These are phyloP conservation scores for Petrolisthes cinctipes DNA, from an alignment of 2,888 invertebrate species.

Conservation along the genomic window DNA sequence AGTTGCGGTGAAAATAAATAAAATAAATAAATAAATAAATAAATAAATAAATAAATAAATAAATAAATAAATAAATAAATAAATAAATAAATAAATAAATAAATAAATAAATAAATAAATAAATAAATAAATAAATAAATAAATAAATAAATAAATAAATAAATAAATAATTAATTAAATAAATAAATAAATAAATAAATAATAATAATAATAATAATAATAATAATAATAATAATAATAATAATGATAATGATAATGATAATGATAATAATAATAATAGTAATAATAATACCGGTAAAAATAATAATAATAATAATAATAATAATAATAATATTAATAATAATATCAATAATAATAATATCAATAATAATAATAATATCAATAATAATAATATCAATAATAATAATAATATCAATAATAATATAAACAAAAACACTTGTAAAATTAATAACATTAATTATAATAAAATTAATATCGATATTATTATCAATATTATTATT, in stretches of 20 bases:
- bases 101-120: not conserved
- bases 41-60: not conserved
- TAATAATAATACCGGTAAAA: not conserved
- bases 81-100: no score
- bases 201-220: not conserved
- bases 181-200: not conserved
- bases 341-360: no score
- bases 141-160: not conserved
- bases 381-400: not conserved
- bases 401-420: not conserved
- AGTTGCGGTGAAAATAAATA: not conserved
- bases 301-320: not conserved
- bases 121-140: not conserved
- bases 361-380: no score
- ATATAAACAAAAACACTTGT: no score
- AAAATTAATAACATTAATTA: no score
- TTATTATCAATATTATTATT: not conserved
- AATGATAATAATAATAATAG: not conserved
- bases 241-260: not conserved
- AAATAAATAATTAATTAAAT: not conserved
- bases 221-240: not conserved
- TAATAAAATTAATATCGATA: no score
- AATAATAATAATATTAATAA: no score
- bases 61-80: no score
- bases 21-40: not conserved